Base-by-base conservation (phyloP, 2,113 vertebrate genomes). In the Nipponia nippon region DNA sequence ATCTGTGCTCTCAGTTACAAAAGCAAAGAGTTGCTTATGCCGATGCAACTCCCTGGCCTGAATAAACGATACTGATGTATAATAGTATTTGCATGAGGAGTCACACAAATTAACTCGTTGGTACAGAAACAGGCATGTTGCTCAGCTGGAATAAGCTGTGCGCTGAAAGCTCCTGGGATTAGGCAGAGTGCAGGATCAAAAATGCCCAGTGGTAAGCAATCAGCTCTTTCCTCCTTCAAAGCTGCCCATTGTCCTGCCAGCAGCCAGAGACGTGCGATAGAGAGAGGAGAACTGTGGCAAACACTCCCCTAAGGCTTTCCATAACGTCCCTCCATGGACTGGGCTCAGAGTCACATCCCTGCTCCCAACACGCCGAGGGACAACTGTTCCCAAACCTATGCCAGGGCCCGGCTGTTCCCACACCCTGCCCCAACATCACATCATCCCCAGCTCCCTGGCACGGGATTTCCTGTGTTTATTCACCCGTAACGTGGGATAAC, bases 401-500 rank as follows among this genome's bases (percentile, higher is more conserved):
- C 40, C 83, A 80, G 21, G 25, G 27, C 44, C 38, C 2, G 4
- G 59, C 26, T 36, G 18, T 17, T 53, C 59, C 72, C 50, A 52
- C 13, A 23, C 5, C 8, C 20, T 36, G 65, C 38, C 58, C 2
- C 0, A 32, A 10, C 58, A 17, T 12, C n/a, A 27, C 20, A 14
- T 6, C 44, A 19, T 1, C 55, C 52, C 17, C 67, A 18, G 72
- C 72, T 73, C 62, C 38, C n/a, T 6, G 1, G 8, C 47, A 42
- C 10, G 20, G 44, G 27, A 78, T 23, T 20, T 58, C 75, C 85
- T 44, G 53, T 9, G 3, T 20, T 65, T 42, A 7, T 22, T 32
- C 59, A 25, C 15, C 63, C 3, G 1, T 40, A 46, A 40, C 0
- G 0, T 1, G 11, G 40, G 42, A 32, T 23, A 65, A 70, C 1